Percentiles rank a stretch among this genome's conserved stretches.
Conservation (phyloP, 2,113 vertebrate genomes). For the Sclerurus mexicanus region DNA sequence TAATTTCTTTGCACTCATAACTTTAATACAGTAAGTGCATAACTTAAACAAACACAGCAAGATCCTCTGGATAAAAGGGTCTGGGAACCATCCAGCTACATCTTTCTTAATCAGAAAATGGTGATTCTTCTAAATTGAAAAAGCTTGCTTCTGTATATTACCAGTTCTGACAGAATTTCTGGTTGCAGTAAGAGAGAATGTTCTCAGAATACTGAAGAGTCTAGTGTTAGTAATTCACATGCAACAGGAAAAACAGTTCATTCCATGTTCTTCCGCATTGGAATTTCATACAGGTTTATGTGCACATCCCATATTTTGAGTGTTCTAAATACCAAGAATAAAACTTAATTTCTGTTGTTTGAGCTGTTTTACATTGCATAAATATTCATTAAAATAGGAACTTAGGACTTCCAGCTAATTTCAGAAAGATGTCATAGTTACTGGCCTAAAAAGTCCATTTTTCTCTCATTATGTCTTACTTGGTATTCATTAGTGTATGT, state of each 20-base stretch:
- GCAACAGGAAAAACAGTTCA: neutral
- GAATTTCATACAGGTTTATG: neutral
- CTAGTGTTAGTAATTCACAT: neutral
- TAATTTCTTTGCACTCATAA: neutral
- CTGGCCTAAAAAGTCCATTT: neutral
- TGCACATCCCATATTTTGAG: neutral
- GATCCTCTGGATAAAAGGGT: neutral
- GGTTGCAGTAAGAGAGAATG: neutral
- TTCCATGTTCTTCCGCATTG: neutral
- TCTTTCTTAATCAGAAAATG: neutral
- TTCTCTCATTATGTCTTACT: neutral
- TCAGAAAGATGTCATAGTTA: neutral
- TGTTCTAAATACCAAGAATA: neutral
- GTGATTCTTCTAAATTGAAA: neutral
- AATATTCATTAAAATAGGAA: neutral
- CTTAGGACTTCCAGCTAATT: neutral
- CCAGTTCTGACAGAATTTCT: neutral
- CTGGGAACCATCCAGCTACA: neutral
- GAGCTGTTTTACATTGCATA: neutral
- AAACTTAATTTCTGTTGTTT: neutral
- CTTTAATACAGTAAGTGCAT: neutral
- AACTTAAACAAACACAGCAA: neutral
- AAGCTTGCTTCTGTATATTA: neutral
- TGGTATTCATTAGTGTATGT: neutral
- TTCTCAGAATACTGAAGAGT: neutral